Conservation (phyloP, 2,113 vertebrate species). For the Equus quagga region DNA sequence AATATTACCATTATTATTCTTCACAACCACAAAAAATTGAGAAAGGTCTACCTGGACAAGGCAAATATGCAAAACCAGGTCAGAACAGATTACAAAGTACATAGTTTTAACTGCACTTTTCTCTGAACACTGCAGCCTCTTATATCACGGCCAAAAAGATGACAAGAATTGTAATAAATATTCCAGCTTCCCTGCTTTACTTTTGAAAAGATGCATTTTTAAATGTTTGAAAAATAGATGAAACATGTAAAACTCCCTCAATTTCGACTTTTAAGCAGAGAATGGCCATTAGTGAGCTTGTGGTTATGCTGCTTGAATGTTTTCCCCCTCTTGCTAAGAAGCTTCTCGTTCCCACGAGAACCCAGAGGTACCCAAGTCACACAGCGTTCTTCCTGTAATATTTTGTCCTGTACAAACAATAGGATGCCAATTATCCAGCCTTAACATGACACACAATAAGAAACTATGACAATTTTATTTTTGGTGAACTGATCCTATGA, state of each 20-base stretch:
- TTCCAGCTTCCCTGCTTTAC: neutral
- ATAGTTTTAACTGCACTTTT: neutral
- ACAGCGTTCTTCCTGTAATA: constrained; percentile 73
- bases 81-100: neutral
- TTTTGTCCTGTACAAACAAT: constrained; percentile 75
- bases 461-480: constrained; percentile 61
- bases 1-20: neutral
- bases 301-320: constrained; percentile 63
- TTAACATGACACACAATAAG: constrained; percentile 63
- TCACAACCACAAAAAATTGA: constrained; percentile 6
- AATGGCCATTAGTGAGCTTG: constrained; percentile 63
- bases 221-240: constrained; percentile 44
- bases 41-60: neutral
- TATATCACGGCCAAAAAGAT: neutral
- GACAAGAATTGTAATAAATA: neutral
- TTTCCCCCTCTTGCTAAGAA: constrained; percentile 46
- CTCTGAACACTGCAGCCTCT: neutral
- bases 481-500: constrained; percentile 25
- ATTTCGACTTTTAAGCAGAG: constrained; percentile 39
- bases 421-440: constrained; percentile 64
- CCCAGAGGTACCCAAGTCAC: constrained; percentile 71
- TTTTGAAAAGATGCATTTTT: constrained; percentile 26
- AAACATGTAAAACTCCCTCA: neutral
- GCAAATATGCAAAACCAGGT: neutral
- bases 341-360: constrained; percentile 77